These are phyloP conservation scores for Nicator chloris DNA, from an alignment of 2,113 vertebrate genomes.

Conservation along the genomic window DNA sequence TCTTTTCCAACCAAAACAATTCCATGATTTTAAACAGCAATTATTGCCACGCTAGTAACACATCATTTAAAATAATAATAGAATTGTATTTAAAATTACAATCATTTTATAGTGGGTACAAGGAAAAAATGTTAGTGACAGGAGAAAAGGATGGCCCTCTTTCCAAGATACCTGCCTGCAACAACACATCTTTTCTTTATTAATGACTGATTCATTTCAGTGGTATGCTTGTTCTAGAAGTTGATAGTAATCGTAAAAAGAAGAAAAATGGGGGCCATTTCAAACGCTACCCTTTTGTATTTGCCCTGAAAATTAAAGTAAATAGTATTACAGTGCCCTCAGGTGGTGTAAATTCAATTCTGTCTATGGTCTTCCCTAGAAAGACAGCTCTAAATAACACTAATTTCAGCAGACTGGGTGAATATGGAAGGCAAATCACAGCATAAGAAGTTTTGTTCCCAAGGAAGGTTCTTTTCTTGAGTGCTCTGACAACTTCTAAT, in stretches of 20 bases:
- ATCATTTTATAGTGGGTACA: background rate
- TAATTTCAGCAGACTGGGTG: background rate
- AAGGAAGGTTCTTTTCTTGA: background rate
- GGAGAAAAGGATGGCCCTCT: background rate
- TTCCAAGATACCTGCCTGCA: background rate
- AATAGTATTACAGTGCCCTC: conserved; percentile 44
- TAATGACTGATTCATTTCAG: background rate
- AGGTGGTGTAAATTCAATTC: conserved; percentile 4
- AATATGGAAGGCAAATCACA: background rate
- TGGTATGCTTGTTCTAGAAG: background rate
- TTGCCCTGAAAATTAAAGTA: background rate
- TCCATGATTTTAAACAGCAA: background rate
- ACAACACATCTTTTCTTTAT: background rate
- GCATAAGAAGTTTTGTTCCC: background rate
- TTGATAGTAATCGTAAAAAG: background rate
- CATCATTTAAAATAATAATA: background rate
- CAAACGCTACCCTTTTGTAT: background rate
- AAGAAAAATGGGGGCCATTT: background rate
- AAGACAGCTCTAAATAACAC: background rate
- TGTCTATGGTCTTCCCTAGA: background rate
- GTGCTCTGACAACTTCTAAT: background rate
- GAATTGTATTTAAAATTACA: background rate
- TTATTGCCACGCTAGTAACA: background rate
- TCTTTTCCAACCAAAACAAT: background rate
- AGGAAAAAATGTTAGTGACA: background rate